phyloP scores from a whole-genome alignment of 1,140 invertebrate genomes.

The Drosophila pseudoobscura region DNA sequence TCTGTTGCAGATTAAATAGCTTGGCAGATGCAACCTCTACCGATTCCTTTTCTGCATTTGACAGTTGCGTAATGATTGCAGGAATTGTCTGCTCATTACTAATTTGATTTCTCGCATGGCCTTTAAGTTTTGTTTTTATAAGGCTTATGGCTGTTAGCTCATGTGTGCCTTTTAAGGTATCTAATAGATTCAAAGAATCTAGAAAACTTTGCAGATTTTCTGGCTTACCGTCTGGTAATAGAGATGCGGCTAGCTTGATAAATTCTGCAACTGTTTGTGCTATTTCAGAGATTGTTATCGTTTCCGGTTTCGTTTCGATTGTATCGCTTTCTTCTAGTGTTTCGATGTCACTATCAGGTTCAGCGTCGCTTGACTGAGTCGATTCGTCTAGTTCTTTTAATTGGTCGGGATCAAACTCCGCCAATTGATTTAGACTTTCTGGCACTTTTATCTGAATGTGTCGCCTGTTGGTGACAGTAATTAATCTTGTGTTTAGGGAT shows the following conservation, averaged over 20 bases:
- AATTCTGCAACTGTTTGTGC: neutral
- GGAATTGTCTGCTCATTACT: neutral
- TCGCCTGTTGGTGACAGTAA: neutral
- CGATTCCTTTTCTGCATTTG: slow-evolving; percentile 7
- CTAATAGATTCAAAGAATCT: neutral
- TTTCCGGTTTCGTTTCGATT: no score
- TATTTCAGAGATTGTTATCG: neutral
- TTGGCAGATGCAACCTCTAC: slow-evolving; percentile 9
- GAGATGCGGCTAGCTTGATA: neutral
- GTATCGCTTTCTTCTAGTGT: no score
- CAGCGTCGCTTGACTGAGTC: no score
- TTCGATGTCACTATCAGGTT: no score
- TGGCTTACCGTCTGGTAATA: neutral
- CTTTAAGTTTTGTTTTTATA: slow-evolving; percentile 1
- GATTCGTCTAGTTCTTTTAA: no score
- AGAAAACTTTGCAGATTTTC: neutral
- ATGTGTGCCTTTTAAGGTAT: slow-evolving; percentile 4
- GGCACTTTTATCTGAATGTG: neutral
- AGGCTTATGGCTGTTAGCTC: neutral
- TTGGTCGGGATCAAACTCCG: neutral
- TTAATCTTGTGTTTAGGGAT: slow-evolving; percentile 15
- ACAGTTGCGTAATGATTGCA: neutral
- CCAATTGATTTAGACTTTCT: neutral
- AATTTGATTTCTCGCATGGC: slow-evolving; percentile 4
- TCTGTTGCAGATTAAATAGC: slow-evolving; percentile 1